Base-by-base conservation (phyloP, 2,113 vertebrate species). In the Sardina pilchardus region DNA sequence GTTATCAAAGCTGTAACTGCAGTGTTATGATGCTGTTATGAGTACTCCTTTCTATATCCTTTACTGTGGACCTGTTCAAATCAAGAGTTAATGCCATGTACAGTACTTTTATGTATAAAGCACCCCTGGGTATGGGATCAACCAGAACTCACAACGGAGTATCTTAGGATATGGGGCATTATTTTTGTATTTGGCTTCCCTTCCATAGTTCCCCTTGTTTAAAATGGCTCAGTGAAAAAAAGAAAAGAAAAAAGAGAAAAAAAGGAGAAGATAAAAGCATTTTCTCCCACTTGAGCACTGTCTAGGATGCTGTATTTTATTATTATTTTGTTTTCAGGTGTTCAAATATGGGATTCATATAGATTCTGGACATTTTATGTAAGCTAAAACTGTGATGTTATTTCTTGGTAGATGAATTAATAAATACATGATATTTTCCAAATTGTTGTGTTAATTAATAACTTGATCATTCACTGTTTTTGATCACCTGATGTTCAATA, bases 1-100 rank as follows among this genome's bases (percentile, higher is more conserved):
- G 83, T 82, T 81, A 48, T 85, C 71, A 48, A 78, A 85, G 87
- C 82, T 81, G 81, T 47, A 88, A 85, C n/a, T 83, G n/a, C 85
- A 85, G 84, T 86, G 53, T 88, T 84, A 83, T 78, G 67, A 34
- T 16, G 26, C n/a, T 78, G 47, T 84, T 82, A 83, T 39, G 80
- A 24, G 56, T 83, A 59, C 83, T 50, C 48, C 47, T 85, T 67
- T 36, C n/a, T 39, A 85, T 84, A 71, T 81, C 44, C 47, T 85
- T 87, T 56, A 47, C 83, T 84, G 34, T 87, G 80, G 43, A 87
- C 56, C 16, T 85, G 56, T 42, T 85, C 12, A 24, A 88, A 83
- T 36, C 30, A 78, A 78, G 71, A 78, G 12, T 3, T 48, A 4
- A 85, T 82, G 45, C 80, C 71, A n/a, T 53, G 34, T 78, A 36